phyloP scores from a whole-genome alignment of 2,113 vertebrate genomes.

The Oreocharis arfaki region DNA sequence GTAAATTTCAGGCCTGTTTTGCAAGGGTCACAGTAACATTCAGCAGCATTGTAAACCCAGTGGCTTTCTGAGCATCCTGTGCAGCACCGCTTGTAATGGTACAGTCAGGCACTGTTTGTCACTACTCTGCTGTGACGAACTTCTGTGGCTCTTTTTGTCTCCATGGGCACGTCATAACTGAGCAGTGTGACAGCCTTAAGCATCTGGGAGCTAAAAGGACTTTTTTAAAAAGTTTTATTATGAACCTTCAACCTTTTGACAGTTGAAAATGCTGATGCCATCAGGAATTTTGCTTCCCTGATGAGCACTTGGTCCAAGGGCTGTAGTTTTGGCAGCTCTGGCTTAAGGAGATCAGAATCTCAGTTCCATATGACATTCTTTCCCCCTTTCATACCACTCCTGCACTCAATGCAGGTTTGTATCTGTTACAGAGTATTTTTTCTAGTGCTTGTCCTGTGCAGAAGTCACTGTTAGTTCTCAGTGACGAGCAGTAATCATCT shows the following conservation, averaged over 20 bases:
- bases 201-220: not conserved
- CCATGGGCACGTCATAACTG: not conserved
- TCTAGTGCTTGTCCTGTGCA: not conserved
- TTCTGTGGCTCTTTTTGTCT: slow-evolving; percentile 16
- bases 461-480: not conserved
- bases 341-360: not conserved
- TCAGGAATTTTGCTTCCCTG: not conserved
- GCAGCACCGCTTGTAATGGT: not conserved
- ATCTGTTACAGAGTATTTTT: not conserved
- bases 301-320: not conserved
- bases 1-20: slow-evolving; percentile 27
- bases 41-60: slow-evolving; percentile 14
- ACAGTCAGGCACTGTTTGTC: slow-evolving; percentile 14
- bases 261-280: not conserved
- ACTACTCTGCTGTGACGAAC: slow-evolving; percentile 6
- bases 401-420: not conserved
- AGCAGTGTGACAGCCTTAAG: not conserved
- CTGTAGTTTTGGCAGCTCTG: not conserved
- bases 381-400: not conserved
- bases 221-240: not conserved
- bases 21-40: not conserved
- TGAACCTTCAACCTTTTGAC: slow-evolving; percentile 11
- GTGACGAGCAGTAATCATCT: not conserved
- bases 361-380: not conserved
- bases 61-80: not conserved